These are phyloP conservation scores for Pristiophorus japonicus DNA, from an alignment of 2,113 vertebrate species.

Conservation along the genomic window DNA sequence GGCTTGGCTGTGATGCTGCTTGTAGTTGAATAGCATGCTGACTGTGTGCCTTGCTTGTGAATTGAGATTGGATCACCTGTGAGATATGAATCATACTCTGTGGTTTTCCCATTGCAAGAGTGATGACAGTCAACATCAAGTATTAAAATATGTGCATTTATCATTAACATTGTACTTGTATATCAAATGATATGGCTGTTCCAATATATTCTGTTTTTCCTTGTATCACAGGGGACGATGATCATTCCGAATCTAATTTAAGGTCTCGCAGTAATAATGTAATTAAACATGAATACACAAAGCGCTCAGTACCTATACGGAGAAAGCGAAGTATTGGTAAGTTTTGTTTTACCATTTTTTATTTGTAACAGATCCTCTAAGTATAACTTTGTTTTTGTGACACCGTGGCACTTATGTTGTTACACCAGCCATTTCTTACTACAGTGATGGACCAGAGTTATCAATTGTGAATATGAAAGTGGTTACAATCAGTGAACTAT, in stretches of 20 bases:
- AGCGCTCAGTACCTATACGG: constrained; percentile 73
- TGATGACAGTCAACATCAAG: neutral
- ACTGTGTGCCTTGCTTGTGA: neutral
- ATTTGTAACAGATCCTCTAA: neutral
- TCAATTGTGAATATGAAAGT: neutral
- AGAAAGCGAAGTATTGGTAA: constrained; percentile 87
- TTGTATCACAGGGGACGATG: constrained; percentile 70
- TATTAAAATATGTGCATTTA: neutral
- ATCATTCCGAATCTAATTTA: constrained; percentile 69
- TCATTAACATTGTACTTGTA: neutral
- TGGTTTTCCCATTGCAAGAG: neutral
- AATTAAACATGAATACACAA: constrained; percentile 68
- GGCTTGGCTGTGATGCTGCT: neutral
- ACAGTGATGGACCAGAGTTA: neutral
- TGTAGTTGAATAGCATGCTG: neutral
- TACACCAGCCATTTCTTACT: neutral
- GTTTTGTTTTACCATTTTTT: constrained; percentile 42
- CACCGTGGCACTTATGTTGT: neutral
- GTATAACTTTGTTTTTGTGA: neutral
- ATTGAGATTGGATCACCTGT: neutral
- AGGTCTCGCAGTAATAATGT: constrained; percentile 64
- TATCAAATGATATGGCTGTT: neutral
- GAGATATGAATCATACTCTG: neutral
- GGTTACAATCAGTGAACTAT: neutral
- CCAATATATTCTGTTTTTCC: constrained; percentile 30